A percentile compares a stretch with the other conserved stretches of the same genome.
Conservation (phyloP, 2,888 invertebrate species). For the Andrena marginata region DNA sequence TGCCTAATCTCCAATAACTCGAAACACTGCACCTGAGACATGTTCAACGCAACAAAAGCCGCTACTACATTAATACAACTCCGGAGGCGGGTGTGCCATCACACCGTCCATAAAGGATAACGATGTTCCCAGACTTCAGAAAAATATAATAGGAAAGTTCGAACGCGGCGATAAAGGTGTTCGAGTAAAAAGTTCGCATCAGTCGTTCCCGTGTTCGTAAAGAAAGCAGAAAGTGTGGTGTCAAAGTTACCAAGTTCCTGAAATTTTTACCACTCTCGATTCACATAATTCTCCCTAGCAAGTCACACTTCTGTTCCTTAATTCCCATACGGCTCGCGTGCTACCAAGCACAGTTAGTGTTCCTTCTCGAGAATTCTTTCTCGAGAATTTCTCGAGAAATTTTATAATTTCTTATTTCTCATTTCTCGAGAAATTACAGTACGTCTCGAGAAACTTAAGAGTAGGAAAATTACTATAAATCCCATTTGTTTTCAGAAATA, state of each 20-base stretch:
- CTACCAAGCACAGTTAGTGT: neutral
- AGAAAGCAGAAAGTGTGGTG: slow-evolving; percentile 23
- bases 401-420: too few relatives aligned
- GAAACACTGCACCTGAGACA: neutral
- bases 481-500: too few relatives aligned
- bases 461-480: too few relatives aligned
- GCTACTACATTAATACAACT: slow-evolving; percentile 1
- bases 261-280: slow-evolving; percentile 8
- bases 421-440: too few relatives aligned
- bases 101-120: slow-evolving; percentile 28
- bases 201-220: slow-evolving; percentile 36
- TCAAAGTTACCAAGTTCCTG: slow-evolving; percentile 6
- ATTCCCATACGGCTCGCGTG: neutral
- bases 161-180: slow-evolving; percentile 26
- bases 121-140: slow-evolving; percentile 6
- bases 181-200: slow-evolving; percentile 42
- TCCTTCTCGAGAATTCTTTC: too few relatives aligned
- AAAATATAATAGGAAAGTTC: slow-evolving; percentile 46
- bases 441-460: too few relatives aligned
- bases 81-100: neutral
- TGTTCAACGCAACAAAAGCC: neutral
- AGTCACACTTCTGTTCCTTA: neutral
- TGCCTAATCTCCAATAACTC: neutral
- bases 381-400: too few relatives aligned
- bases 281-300: neutral